phyloP scores from a whole-genome alignment of 2,113 vertebrate species.

The Mixornis gularis region DNA sequence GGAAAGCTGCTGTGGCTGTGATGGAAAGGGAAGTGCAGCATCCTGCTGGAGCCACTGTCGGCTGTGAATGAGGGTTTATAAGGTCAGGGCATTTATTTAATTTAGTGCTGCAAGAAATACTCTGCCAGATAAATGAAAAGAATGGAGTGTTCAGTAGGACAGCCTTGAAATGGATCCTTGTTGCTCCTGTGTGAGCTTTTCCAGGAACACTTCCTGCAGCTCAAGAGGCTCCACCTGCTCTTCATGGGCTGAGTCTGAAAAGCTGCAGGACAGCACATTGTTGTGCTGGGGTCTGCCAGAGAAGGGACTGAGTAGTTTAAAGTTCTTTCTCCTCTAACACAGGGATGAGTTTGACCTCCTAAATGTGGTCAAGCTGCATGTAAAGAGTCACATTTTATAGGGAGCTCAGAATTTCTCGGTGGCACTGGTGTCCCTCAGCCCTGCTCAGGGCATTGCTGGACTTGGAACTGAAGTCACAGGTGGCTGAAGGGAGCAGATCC shows the following conservation, averaged over 20 bases:
- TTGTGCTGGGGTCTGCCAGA: neutral
- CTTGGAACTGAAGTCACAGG: neutral
- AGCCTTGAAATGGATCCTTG: neutral
- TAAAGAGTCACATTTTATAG: fast-evolving
- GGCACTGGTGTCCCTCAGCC: neutral
- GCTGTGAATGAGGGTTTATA: neutral
- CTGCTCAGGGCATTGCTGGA: neutral
- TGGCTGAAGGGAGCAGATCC: neutral
- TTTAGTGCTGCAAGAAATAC: neutral
- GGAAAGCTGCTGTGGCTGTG: neutral
- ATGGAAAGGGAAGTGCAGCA: neutral
- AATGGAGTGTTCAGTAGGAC: neutral
- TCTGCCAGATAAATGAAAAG: neutral
- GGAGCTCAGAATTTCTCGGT: neutral
- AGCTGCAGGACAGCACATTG: neutral
- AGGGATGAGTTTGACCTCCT: neutral
- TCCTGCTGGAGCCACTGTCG: neutral
- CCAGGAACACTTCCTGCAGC: neutral
- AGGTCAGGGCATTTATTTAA: conserved; percentile 31
- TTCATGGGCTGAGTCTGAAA: neutral
- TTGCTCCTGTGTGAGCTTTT: neutral
- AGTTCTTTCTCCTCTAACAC: neutral
- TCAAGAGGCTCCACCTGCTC: neutral
- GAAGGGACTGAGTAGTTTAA: neutral
- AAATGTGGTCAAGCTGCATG: neutral